Percentiles rank a stretch among this genome's conserved stretches.
Conservation (phyloP, 1,140 invertebrate genomes). For the Cherax destructor region DNA sequence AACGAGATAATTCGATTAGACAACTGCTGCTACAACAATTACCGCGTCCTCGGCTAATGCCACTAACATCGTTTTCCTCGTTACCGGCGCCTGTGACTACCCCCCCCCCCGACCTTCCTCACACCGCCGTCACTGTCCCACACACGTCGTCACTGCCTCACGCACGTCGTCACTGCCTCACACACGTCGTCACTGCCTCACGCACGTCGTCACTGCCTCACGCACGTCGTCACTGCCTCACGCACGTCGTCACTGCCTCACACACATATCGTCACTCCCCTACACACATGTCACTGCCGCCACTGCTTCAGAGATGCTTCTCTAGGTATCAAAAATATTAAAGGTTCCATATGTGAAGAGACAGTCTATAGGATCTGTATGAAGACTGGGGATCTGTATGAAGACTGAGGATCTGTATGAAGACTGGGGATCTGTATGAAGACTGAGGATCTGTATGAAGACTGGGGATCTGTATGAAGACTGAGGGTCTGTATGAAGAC, state of each 20-base stretch:
- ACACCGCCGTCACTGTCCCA: neutral
- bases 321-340: no score
- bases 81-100: conserved; percentile 11
- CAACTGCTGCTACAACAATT: conserved; percentile 40
- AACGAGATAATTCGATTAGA: conserved; percentile 31
- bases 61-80: conserved; percentile 28
- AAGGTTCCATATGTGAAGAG: no score
- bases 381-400: no score
- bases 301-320: no score
- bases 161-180: neutral
- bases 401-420: no score
- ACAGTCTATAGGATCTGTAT: no score
- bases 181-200: neutral
- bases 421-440: no score
- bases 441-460: no score
- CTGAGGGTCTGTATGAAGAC: no score
- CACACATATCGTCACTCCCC: no score
- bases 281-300: no score
- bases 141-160: neutral
- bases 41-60: conserved; percentile 19
- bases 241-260: neutral
- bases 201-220: neutral
- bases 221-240: neutral
- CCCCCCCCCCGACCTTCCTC: neutral
- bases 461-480: no score